These are phyloP conservation scores for Trichonephila inaurata DNA, from an alignment of 1,140 invertebrate species.

Conservation along the genomic window DNA sequence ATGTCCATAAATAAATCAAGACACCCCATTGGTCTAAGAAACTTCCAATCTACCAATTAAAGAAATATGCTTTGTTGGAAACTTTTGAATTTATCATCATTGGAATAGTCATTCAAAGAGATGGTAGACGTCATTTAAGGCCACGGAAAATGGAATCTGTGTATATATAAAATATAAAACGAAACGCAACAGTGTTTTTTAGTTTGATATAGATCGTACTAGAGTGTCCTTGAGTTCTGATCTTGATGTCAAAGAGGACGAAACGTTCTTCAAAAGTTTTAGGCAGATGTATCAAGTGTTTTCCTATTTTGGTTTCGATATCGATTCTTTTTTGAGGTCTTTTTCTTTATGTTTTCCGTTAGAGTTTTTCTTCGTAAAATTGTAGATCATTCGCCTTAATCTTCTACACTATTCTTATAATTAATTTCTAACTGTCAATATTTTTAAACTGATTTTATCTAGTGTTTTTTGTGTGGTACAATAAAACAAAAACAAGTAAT, in stretches of 20 bases:
- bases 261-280: not conserved
- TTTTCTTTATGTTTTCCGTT: no score
- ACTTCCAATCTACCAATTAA: not conserved
- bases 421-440: not conserved
- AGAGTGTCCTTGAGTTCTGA: not conserved
- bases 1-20: slow-evolving; percentile 55
- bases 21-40: not conserved
- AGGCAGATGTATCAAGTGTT: not conserved
- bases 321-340: no score
- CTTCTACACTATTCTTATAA: not conserved
- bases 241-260: slow-evolving; percentile 17
- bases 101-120: not conserved
- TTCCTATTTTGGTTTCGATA: not conserved
- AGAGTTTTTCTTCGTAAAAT: not conserved
- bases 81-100: not conserved
- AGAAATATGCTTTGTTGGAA: not conserved
- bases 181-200: slow-evolving; percentile 6
- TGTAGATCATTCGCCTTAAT: not conserved
- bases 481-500: no score
- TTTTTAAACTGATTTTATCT: no score
- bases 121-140: not conserved
- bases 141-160: not conserved
- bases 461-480: no score
- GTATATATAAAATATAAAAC: not conserved
- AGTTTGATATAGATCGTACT: not conserved